A percentile compares a stretch with the other conserved stretches of the same genome.
Evolutionary conservation across 2,797 vertebrate species (phyloP).

Genomic region (Spinus olivaceus): DNA sequence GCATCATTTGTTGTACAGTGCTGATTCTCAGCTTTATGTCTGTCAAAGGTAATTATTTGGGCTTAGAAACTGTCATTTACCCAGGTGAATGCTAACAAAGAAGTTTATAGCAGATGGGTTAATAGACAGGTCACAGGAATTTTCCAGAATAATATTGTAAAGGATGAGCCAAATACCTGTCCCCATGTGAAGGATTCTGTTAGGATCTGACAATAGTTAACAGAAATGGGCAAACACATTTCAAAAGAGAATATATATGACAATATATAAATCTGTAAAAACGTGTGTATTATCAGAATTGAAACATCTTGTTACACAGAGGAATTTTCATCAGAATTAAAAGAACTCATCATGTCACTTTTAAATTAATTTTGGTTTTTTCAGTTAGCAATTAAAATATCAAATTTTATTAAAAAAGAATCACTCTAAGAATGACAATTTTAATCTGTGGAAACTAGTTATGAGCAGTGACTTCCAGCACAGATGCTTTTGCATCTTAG

Average conservation of each 20-base stretch:
- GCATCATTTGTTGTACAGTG: neutral
- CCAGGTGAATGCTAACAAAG: neutral
- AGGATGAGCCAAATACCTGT: neutral
- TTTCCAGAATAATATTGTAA: neutral
- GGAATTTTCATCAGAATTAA: neutral
- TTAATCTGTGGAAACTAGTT: neutral
- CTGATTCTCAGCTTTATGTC: neutral
- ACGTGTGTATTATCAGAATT: accelerated
- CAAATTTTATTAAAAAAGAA: neutral
- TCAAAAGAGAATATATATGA: neutral
- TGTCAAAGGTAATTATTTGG: neutral
- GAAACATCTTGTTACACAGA: neutral
- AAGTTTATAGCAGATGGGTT: neutral
- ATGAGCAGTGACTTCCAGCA: neutral
- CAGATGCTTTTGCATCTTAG: neutral
- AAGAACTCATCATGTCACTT: neutral
- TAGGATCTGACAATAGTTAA: neutral
- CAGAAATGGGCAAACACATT: neutral
- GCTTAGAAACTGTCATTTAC: neutral
- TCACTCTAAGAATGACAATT: neutral
- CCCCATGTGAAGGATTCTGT: neutral
- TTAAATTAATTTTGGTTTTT: neutral
- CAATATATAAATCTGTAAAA: neutral
- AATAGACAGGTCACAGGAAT: neutral
- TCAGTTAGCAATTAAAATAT: neutral